Evolutionary conservation across 1,140 invertebrate genomes (phyloP), one percentile per base, ranked within the genome.

Genomic region (Chelonus insularis): DNA sequence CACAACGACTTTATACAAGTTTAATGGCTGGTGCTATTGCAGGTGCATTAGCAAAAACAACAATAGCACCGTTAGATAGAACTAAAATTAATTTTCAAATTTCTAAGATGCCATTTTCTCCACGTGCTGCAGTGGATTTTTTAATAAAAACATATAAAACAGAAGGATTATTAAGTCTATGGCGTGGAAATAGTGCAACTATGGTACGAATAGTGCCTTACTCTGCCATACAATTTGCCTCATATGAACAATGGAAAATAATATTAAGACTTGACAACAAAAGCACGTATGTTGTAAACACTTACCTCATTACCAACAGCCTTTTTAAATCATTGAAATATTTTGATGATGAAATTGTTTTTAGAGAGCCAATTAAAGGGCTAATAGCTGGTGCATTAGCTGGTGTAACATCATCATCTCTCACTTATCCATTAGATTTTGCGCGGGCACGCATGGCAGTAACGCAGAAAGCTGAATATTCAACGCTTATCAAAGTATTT

Each of bases 51-150:
- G 97, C 97, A 2, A 99, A 99, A 83, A 97, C 96, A 0, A 86
- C 88, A 8, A 98, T 99, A 70, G 97, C 97, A 1, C 97, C 97
- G 1, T 81, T 99, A 12, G 97, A 99, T 83, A 84, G 97, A 60
- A 96, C 95, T 55, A 99, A 99, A 86, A 99, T 99, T 56, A 96
- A 96, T 84, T 99, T 99, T 81, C 97, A 99, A 81, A 89, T 87
- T 65, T 87, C 89, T 84, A 86, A 94, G 68, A 85, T 85, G 50
- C 86, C 86, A 16, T 99, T 95, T 80, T 91, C 92, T 0, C 87
- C 91, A 57, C 84, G 81, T 62, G 90, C 89, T 20, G 96, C 94
- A 0, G 70, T 91, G 1, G 73, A 84, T 45, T 98, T 97, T 81
- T 72, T 98, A n/a, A 65, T 83, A 25, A 75, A 87, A 29, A 88